Percentiles rank a stretch among this genome's conserved stretches.
Conservation (phyloP, 37 sponge, comb jelly and placozoan species). For the Corticium candelabrum region DNA sequence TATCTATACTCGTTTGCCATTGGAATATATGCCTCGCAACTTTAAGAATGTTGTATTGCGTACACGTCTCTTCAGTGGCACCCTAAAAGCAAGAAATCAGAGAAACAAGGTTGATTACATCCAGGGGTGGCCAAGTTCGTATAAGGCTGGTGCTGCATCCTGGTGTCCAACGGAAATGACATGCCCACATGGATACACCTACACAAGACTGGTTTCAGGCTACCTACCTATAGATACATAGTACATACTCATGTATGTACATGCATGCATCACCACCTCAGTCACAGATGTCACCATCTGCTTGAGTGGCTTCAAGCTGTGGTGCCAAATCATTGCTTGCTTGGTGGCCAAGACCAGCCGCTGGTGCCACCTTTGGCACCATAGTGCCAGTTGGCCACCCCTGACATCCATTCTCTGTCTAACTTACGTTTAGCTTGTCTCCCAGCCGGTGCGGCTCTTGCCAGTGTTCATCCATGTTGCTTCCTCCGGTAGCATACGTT, state of each 20-base stretch:
- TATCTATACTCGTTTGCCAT: background rate
- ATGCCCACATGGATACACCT: too few relatives aligned
- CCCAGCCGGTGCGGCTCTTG: background rate
- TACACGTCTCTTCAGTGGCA: conserved; percentile 10
- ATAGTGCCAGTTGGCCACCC: too few relatives aligned
- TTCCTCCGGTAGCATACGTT: conserved; percentile 7
- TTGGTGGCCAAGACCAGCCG: background rate
- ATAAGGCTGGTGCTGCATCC: too few relatives aligned
- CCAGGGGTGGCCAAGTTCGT: too few relatives aligned
- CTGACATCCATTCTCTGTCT: too few relatives aligned
- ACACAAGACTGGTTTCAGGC: background rate
- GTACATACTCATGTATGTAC: background rate
- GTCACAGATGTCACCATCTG: too few relatives aligned
- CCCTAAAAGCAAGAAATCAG: background rate
- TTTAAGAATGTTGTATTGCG: background rate
- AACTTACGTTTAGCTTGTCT: background rate
- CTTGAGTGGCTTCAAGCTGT: too few relatives aligned
- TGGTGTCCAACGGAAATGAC: too few relatives aligned
- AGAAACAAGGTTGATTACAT: background rate
- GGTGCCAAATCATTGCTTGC: background rate
- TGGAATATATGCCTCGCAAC: conserved; percentile 1
- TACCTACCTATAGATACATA: background rate
- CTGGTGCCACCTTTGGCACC: too few relatives aligned
- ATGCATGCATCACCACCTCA: background rate
- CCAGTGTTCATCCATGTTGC: conserved; percentile 2